Evolutionary conservation across 1,140 invertebrate species (phyloP).

Genomic region (Arion vulgaris): DNA sequence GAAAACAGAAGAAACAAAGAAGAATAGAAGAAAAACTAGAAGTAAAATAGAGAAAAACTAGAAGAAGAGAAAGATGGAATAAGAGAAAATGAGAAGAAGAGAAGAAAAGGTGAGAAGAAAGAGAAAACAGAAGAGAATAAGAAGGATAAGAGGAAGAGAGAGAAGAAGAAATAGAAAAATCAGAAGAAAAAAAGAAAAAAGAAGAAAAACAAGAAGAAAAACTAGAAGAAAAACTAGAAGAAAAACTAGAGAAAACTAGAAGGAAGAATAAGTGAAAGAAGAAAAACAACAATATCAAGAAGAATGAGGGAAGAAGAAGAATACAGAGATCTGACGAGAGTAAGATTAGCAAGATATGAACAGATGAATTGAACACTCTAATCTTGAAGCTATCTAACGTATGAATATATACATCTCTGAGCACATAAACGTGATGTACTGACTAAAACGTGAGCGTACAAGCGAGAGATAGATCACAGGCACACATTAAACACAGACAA

Average conservation of each 20-base stretch:
- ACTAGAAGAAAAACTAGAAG: conserved; percentile 19
- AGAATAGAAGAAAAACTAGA: not conserved
- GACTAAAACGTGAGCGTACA: too few species aligned
- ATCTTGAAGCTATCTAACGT: too few species aligned
- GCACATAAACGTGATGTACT: too few species aligned
- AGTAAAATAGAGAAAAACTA: not conserved
- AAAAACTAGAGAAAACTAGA: conserved; percentile 17
- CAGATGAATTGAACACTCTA: too few species aligned
- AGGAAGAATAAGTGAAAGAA: not conserved
- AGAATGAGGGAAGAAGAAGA: not conserved
- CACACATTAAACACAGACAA: too few species aligned
- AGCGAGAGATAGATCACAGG: too few species aligned
- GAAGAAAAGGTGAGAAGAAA: conserved; percentile 33
- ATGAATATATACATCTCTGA: too few species aligned
- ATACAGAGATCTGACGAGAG: conserved; percentile 1
- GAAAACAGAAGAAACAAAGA: not conserved
- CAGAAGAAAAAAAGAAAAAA: conserved; percentile 38
- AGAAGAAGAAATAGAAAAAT: conserved; percentile 5
- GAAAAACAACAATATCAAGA: not conserved
- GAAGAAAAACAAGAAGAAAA: conserved; percentile 30
- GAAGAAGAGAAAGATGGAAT: not conserved
- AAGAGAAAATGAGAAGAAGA: not conserved
- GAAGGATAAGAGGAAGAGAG: not conserved
- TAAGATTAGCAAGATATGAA: not conserved
- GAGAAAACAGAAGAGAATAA: conserved; percentile 20